phyloP scores from a whole-genome alignment of 2,888 invertebrate genomes.

The Frankliniella intonsa region DNA sequence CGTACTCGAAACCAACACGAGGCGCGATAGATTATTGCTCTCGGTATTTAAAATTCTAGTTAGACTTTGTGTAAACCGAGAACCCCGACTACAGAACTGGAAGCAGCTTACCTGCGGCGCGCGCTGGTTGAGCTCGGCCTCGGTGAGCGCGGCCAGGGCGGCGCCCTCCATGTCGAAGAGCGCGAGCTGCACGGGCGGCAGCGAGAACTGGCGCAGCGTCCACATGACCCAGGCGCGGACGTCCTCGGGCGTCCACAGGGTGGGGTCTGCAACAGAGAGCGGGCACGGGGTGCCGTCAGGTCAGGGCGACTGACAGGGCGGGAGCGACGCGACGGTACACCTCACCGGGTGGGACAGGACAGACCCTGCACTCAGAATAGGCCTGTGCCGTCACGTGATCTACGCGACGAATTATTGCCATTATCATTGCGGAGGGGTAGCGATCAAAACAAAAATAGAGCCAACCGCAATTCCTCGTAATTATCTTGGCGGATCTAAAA shows the following conservation, averaged over 20 bases:
- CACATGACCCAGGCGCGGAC: constrained; percentile 86
- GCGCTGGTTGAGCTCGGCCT: constrained; percentile 79
- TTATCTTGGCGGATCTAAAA: no score
- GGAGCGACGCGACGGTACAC: not conserved
- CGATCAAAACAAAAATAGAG: no score
- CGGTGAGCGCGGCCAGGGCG: constrained; percentile 68
- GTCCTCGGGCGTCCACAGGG: constrained; percentile 77
- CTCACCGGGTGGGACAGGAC: no score
- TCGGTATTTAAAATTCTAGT: no score
- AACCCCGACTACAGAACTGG: not conserved
- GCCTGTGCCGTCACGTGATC: no score
- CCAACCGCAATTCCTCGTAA: no score
- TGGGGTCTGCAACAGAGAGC: constrained; percentile 66
- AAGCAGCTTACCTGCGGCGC: constrained; percentile 66
- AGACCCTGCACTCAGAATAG: no score
- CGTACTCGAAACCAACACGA: no score
- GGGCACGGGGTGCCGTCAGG: not conserved
- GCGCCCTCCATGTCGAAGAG: constrained; percentile 78
- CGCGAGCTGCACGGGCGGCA: constrained; percentile 66
- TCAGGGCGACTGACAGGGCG: not conserved
- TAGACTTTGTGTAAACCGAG: no score
- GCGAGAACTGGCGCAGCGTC: constrained; percentile 74
- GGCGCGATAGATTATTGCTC: no score
- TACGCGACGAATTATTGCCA: no score
- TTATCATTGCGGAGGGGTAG: no score